These are phyloP conservation scores for Thomomys bottae DNA, from an alignment of 2,113 vertebrate species.

Conservation along the genomic window DNA sequence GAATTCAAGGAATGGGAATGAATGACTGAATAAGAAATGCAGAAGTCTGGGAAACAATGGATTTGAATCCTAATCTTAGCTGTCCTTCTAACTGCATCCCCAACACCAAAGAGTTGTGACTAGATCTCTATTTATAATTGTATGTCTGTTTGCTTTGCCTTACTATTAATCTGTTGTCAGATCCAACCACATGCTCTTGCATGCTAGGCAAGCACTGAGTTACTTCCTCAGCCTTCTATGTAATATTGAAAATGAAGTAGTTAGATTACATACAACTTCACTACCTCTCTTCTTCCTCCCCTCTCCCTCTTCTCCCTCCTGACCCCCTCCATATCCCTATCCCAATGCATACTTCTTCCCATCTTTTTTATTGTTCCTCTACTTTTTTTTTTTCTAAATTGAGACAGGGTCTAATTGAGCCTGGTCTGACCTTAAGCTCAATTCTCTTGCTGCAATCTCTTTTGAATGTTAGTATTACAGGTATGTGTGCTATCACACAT, in stretches of 20 bases:
- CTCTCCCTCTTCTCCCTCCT: no score
- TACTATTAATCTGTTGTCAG: not conserved
- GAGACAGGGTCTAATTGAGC: not conserved
- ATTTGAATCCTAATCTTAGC: not conserved
- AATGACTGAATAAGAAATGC: slow-evolving; percentile 11
- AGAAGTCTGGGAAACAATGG: not conserved
- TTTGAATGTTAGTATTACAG: not conserved
- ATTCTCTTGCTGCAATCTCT: not conserved
- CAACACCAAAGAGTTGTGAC: not conserved
- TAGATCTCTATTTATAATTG: no score
- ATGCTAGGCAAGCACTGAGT: not conserved
- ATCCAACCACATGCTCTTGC: not conserved
- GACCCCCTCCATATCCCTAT: no score
- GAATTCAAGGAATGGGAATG: not conserved
- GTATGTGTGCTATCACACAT: no score
- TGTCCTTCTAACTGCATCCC: not conserved
- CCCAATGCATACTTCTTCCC: no score
- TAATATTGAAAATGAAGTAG: not conserved
- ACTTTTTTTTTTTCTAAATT: no score
- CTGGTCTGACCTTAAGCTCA: not conserved
- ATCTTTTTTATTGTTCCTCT: no score
- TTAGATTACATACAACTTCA: not conserved
- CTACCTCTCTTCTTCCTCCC: no score
- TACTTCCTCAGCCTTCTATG: not conserved
- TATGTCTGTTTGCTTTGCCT: no score